Evolutionary conservation across 2,888 invertebrate species (phyloP).

Genomic region (Lithophane semibrunnea): DNA sequence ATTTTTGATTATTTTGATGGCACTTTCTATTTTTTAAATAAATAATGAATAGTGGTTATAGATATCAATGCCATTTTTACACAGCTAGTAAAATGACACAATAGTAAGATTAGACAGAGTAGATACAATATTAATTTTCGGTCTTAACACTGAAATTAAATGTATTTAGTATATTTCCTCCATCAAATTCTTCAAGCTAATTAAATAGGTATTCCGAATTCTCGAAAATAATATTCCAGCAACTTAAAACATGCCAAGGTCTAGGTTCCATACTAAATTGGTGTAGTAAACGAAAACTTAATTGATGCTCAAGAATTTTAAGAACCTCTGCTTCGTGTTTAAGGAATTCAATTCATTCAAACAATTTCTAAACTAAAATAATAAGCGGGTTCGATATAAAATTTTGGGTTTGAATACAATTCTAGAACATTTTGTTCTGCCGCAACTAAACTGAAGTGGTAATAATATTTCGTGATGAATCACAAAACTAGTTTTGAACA

Average conservation of each 20-base stretch:
- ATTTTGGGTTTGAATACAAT: slow-evolving; percentile 31
- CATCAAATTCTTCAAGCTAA: neutral
- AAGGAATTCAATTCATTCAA: slow-evolving; percentile 51
- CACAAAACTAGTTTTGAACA: neutral
- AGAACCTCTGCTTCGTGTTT: slow-evolving; percentile 47
- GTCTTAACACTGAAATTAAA: neutral
- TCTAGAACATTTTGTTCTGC: slow-evolving; percentile 12
- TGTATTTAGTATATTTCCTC: neutral
- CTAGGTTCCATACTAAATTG: slow-evolving; percentile 42
- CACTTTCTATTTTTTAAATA: neutral
- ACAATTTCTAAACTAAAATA: slow-evolving; percentile 55
- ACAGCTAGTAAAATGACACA: neutral
- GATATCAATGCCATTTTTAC: neutral
- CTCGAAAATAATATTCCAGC: slow-evolving; percentile 4
- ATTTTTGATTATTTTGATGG: neutral
- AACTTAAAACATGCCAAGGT: slow-evolving; percentile 30
- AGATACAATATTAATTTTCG: neutral
- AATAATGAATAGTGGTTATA: neutral
- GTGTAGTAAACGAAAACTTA: slow-evolving; percentile 48
- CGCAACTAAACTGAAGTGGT: neutral
- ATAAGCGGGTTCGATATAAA: slow-evolving; percentile 51
- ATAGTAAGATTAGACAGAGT: neutral
- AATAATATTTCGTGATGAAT: neutral
- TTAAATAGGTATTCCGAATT: slow-evolving; percentile 3
- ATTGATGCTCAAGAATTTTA: slow-evolving; percentile 58